A percentile compares a stretch with the other conserved stretches of the same genome.
Evolutionary conservation across 2,113 vertebrate genomes (phyloP).

Genomic region (Epinephelus fuscoguttatus): DNA sequence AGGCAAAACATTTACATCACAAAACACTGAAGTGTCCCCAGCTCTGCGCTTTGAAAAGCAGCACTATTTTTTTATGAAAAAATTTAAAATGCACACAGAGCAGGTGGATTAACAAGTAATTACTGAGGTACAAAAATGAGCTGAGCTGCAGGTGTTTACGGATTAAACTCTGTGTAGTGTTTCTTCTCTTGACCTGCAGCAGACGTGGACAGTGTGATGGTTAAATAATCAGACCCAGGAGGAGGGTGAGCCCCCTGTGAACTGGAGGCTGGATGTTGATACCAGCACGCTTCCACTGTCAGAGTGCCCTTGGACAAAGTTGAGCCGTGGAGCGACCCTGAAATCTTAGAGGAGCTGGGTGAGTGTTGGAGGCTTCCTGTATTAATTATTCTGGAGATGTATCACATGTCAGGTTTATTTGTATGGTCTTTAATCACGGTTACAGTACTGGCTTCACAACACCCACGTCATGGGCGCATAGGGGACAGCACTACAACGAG

Average conservation of each 20-base stretch:
- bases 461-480: background rate
- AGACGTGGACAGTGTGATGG: background rate
- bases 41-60: too few species aligned
- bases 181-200: too few species aligned
- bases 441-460: background rate
- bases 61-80: background rate
- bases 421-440: conserved; percentile 34
- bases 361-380: background rate
- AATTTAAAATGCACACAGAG: background rate
- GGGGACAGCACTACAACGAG: background rate
- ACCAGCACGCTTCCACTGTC: conserved; percentile 4
- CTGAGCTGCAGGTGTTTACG: background rate
- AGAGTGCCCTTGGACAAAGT: conserved; percentile 22
- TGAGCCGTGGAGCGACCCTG: background rate
- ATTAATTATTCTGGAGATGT: conserved; percentile 26
- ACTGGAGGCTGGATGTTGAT: background rate
- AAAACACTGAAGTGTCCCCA: too few species aligned
- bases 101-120: background rate
- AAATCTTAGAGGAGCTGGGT: conserved; percentile 21
- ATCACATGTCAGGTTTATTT: conserved; percentile 21
- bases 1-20: too few species aligned
- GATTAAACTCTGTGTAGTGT: background rate
- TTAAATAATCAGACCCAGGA: conserved; percentile 15
- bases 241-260: conserved; percentile 4
- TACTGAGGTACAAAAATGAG: background rate